Evolutionary conservation across 2,797 vertebrate genomes (phyloP), one percentile per base, ranked within the genome.

Genomic region (Psittacula echo): DNA sequence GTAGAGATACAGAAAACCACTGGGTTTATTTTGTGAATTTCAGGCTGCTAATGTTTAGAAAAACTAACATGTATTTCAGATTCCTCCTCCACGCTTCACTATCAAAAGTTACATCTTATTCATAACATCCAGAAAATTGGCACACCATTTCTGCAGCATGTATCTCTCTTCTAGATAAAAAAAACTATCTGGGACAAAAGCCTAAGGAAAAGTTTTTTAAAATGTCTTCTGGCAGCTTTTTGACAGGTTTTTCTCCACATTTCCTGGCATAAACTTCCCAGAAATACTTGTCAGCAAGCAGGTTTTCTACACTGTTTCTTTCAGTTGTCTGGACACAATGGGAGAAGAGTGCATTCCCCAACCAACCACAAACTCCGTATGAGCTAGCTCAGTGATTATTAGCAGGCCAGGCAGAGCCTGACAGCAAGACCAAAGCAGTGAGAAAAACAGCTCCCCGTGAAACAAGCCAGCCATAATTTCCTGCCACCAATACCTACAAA

Each of bases 171-270:
- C 60, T 41, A 68, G 68, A 83, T 50, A 71, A 87, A 94, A 39
- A 39, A 93, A 83, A 70, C 32, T 60, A 88, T 10, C 39, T 7
- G 1, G 82, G 78, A 72, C 39, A 85, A 70, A 17, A 94, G 58
- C 72, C 77, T 62, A 32, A 83, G 90, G 70, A 81, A 88, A 79
- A 82, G 51, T 79, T 85, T 42, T 86, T 42, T 18, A 5, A 84
- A 95, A 88, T 22, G 22, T 22, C 60, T 86, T 79, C 54, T 93
- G 91, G 89, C 60, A 94, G 64, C 29, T 86, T 90, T 96, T 54
- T 91, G 87, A 94, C 21, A 76, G 51, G 22, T 90, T 81, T 91
- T 91, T 82, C 65, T 87, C 60, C 0, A 2, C 30, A 42, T 82
- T 83, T 85, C 44, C 58, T 70, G 71, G 37, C 32, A 62, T 53